phyloP scores from a whole-genome alignment of 2,888 invertebrate genomes.

The Galeruca laticollis region DNA sequence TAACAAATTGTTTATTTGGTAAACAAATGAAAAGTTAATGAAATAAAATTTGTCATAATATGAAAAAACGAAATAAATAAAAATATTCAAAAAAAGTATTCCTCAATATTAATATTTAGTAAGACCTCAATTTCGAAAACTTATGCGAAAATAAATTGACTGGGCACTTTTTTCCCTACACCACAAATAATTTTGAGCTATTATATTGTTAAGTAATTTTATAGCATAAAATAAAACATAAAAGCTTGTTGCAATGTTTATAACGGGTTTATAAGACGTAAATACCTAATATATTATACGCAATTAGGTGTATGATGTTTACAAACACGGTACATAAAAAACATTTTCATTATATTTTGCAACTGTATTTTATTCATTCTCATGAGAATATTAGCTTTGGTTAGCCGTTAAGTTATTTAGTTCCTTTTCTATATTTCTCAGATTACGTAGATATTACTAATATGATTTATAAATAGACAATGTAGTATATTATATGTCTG shows the following conservation, averaged over 20 bases:
- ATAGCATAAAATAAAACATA: neutral
- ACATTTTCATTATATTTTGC: constrained; percentile 7
- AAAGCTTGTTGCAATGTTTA: neutral
- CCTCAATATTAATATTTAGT: too few relatives aligned
- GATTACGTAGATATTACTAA: constrained; percentile 20
- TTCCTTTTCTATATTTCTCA: constrained; percentile 24
- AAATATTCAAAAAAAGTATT: too few relatives aligned
- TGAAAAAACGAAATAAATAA: too few relatives aligned
- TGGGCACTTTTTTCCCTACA: too few relatives aligned
- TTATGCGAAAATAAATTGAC: too few relatives aligned
- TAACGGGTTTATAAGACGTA: neutral
- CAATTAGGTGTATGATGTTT: constrained; percentile 12
- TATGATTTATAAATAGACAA: constrained; percentile 31
- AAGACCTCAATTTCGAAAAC: too few relatives aligned
- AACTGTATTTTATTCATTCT: constrained; percentile 11
- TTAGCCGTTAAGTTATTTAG: constrained; percentile 15
- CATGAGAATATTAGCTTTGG: constrained; percentile 20
- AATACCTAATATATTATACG: neutral
- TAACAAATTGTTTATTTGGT: too few relatives aligned
- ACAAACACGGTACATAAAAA: constrained; percentile 5
- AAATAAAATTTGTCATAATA: too few relatives aligned
- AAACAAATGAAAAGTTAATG: too few relatives aligned
- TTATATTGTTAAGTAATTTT: neutral
- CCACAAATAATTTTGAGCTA: neutral
- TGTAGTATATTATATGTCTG: constrained; percentile 21